phyloP scores from a whole-genome alignment of 2,113 vertebrate species.

The Otus sunia region DNA sequence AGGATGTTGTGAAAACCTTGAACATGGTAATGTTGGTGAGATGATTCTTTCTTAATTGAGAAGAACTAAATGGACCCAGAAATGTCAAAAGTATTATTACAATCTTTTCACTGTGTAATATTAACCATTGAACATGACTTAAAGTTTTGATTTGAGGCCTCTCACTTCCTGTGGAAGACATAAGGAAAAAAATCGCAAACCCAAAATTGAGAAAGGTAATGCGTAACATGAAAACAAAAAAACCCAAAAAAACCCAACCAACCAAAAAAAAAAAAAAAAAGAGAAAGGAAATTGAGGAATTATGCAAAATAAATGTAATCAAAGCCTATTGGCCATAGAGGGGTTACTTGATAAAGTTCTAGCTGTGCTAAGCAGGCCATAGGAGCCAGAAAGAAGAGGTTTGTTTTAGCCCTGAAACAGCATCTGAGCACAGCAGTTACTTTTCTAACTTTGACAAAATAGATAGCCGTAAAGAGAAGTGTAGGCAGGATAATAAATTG shows the following conservation, averaged over 20 bases:
- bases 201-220: neutral
- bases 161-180: neutral
- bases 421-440: neutral
- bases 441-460: neutral
- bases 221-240: neutral
- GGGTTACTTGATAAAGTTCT: neutral
- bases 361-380: neutral
- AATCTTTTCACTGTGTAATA: neutral
- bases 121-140: neutral
- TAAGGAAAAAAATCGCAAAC: neutral
- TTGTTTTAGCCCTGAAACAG: neutral
- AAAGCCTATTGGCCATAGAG: neutral
- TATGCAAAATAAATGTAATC: neutral
- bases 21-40: neutral
- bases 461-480: neutral
- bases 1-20: neutral
- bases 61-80: neutral
- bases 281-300: neutral
- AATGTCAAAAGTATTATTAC: neutral
- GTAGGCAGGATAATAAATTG: neutral
- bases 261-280: no score
- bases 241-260: no score
- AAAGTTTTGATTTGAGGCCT: neutral
- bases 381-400: neutral
- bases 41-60: neutral